Evolutionary conservation across 1,140 invertebrate species (phyloP), one percentile per base, ranked within the genome.

Genomic region (Stratiolaelaps scimitus): DNA sequence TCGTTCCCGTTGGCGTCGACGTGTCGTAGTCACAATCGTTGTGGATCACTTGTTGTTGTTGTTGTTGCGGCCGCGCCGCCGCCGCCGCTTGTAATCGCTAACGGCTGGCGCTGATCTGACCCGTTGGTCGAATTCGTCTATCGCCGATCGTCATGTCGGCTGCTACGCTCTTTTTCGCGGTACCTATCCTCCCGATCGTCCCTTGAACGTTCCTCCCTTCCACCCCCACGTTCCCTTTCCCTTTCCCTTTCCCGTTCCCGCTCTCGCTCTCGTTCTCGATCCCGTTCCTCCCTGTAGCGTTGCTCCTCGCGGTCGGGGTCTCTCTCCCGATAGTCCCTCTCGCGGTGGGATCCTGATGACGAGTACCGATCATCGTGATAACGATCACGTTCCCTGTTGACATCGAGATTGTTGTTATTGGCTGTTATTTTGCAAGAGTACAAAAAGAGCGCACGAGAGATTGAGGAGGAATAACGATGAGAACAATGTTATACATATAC

Each of bases 241-340:
- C n/a, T n/a, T n/a, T n/a, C n/a, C n/a, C n/a, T n/a, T n/a, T n/a
- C n/a, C n/a, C n/a, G 15, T 15, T 65, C 70, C 28, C 64, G 66
- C 15, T 70, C 65, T 6, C 70, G 56, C 30, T 68, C 67, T 48
- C 71, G 29, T 43, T 72, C 71, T 28, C 70, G 56, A 28, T 67
- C 67, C n/a, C 69, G 44, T 23, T 77, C 76, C 7, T 74, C 71
- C 23, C 77, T 74, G 6, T 76, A 67, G 47, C 80, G 74, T 13
- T 77, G 72, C 46, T 78, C 74, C 43, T 76, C 74, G 65, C 80
- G 78, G 64, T 79, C 77, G 69, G 74, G 75, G 67, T 83, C 82
- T n/a, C 83, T 75, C 26, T 86, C 84, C 45, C 88, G 80, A 43
- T 73, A 72, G 17, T 72, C 73, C 23, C 70, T 30, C 20, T 60